Conservation (phyloP, 1,140 invertebrate species). For the Sesamia nonagrioides region DNA sequence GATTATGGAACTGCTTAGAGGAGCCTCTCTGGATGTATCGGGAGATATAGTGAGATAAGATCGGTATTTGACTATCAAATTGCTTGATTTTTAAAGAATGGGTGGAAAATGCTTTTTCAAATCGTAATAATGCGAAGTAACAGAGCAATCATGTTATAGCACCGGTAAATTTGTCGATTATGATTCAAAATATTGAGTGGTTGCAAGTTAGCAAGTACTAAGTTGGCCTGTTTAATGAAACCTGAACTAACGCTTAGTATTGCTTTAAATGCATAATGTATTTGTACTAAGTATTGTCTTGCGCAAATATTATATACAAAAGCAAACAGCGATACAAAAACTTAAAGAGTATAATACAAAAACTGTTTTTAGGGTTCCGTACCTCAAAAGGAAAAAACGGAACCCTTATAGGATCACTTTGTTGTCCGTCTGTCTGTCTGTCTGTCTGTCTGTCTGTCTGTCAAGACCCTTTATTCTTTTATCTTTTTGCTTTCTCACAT, state of each 20-base stretch:
- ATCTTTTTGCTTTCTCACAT: slow-evolving; percentile 27
- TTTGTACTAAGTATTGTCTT: slow-evolving; percentile 18
- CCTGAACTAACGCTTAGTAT: neutral
- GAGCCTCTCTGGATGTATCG: neutral
- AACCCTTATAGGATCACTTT: too few species aligned
- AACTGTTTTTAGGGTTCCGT: too few species aligned
- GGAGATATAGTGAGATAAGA: neutral
- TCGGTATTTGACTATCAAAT: neutral
- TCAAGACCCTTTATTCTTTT: neutral
- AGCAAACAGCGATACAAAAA: neutral
- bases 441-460: too few species aligned
- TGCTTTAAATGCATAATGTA: slow-evolving; percentile 19
- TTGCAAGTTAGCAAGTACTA: neutral
- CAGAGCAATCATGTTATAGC: too few species aligned
- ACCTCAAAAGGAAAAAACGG: too few species aligned
- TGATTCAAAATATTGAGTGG: neutral
- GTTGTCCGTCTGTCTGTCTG: too few species aligned
- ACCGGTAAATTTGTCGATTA: too few species aligned
- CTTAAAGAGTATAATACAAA: too few species aligned
- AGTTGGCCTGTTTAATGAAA: neutral
- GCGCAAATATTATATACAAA: slow-evolving; percentile 19
- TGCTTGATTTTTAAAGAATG: neutral
- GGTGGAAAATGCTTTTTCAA: neutral
- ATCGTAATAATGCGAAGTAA: neutral
- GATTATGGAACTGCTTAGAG: slow-evolving; percentile 5